Conservation (phyloP, 1,140 invertebrate genomes). For the Linepithema humile region DNA sequence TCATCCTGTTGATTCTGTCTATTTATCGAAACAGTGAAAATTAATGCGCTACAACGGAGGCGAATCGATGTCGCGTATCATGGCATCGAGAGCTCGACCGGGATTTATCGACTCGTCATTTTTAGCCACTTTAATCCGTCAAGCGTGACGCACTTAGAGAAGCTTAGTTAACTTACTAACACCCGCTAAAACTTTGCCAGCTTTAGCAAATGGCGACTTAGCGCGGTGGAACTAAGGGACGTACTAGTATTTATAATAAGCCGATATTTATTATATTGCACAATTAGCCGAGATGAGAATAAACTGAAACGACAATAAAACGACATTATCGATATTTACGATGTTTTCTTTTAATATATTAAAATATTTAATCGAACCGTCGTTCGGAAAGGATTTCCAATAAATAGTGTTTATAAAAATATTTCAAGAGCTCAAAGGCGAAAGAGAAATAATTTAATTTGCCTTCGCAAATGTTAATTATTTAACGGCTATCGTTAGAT, state of each 20-base stretch:
- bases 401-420: slow-evolving; percentile 17
- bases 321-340: not conserved
- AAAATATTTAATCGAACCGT: not conserved
- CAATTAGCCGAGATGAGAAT: not conserved
- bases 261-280: not conserved
- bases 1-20: not conserved
- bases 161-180: not conserved
- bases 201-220: not conserved
- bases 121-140: slow-evolving; percentile 23
- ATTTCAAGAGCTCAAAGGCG: not conserved
- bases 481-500: slow-evolving; percentile 20
- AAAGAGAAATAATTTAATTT: slow-evolving; percentile 12
- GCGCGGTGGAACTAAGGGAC: not conserved
- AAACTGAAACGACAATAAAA: not conserved
- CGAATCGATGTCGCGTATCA: not conserved
- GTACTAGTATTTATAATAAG: not conserved
- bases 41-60: not conserved
- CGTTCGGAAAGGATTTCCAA: not conserved
- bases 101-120: slow-evolving; percentile 10
- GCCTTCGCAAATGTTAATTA: slow-evolving; percentile 11
- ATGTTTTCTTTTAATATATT: not conserved
- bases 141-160: not conserved
- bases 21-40: slow-evolving; percentile 23
- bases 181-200: not conserved
- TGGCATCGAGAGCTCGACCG: not conserved